Percentiles rank a stretch among this genome's conserved stretches.
Conservation (phyloP, 1,140 invertebrate species). For the Steinernema khuongi region DNA sequence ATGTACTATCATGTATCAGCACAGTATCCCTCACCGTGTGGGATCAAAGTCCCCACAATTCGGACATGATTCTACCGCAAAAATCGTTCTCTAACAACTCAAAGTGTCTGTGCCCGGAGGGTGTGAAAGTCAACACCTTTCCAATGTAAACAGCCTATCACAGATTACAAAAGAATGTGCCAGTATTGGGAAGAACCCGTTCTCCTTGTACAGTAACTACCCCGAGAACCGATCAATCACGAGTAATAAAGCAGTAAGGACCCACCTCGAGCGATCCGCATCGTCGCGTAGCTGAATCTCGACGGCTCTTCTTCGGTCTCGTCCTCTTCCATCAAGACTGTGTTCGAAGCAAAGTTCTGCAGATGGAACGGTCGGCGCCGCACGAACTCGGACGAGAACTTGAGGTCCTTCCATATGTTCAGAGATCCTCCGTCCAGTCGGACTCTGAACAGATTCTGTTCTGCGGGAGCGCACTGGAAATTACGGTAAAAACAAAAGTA, state of each 20-base stretch:
- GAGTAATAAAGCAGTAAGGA: neutral
- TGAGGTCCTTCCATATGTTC: neutral
- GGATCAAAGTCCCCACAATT: too few relatives aligned
- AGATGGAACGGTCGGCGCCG: neutral
- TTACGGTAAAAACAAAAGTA: neutral
- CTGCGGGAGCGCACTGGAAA: neutral
- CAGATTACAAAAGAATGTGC: neutral
- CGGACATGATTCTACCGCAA: too few relatives aligned
- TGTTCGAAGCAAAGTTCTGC: neutral
- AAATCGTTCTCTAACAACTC: neutral
- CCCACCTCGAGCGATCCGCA: neutral
- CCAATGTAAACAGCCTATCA: neutral
- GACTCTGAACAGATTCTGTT: neutral
- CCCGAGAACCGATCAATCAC: slow-evolving; percentile 6
- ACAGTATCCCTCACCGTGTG: too few relatives aligned
- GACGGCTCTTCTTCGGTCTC: neutral
- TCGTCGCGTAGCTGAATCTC: neutral
- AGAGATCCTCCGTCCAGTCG: neutral
- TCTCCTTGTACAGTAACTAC: neutral
- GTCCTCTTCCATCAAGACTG: slow-evolving; percentile 5
- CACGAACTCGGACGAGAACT: neutral
- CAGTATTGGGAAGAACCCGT: neutral
- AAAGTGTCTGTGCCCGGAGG: neutral
- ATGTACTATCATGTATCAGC: too few relatives aligned
- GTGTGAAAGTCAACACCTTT: neutral